Evolutionary conservation across 1,140 invertebrate genomes (phyloP).

Genomic region (Aphidius ervi): DNA sequence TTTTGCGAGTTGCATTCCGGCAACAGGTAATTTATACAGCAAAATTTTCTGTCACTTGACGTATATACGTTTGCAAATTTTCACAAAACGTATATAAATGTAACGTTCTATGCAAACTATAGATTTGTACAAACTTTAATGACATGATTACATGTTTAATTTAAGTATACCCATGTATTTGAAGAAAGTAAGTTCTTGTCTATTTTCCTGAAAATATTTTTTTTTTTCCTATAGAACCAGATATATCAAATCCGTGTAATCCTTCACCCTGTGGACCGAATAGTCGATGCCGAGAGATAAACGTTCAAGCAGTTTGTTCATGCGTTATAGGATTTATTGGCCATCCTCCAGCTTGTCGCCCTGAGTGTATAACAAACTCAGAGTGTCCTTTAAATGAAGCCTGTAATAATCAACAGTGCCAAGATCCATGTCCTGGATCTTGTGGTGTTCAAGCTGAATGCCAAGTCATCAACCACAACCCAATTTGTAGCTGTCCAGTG

Average conservation of each 20-base stretch:
- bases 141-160: too few species aligned
- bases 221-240: not conserved
- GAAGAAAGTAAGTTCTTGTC: too few species aligned
- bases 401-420: conserved; percentile 62
- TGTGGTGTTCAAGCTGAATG: conserved; percentile 63
- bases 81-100: too few species aligned
- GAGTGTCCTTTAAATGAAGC: conserved; percentile 62
- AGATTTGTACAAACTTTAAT: too few species aligned
- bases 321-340: conserved; percentile 62
- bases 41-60: too few species aligned
- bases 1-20: conserved; percentile 63
- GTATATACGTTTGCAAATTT: too few species aligned
- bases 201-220: not conserved
- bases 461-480: conserved; percentile 59
- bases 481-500: conserved; percentile 59
- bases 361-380: conserved; percentile 60
- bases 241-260: conserved; percentile 50
- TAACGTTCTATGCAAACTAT: too few species aligned
- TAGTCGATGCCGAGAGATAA: conserved; percentile 59
- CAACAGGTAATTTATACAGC: not conserved
- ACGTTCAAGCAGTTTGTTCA: conserved; percentile 57
- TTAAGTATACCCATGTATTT: too few species aligned
- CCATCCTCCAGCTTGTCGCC: conserved; percentile 60
- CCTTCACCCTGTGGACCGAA: conserved; percentile 63
- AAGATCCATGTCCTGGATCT: conserved; percentile 62